Percentiles rank a stretch among this genome's conserved stretches.
Conservation (phyloP, 2,113 vertebrate species). For the Galemys pyrenaicus region DNA sequence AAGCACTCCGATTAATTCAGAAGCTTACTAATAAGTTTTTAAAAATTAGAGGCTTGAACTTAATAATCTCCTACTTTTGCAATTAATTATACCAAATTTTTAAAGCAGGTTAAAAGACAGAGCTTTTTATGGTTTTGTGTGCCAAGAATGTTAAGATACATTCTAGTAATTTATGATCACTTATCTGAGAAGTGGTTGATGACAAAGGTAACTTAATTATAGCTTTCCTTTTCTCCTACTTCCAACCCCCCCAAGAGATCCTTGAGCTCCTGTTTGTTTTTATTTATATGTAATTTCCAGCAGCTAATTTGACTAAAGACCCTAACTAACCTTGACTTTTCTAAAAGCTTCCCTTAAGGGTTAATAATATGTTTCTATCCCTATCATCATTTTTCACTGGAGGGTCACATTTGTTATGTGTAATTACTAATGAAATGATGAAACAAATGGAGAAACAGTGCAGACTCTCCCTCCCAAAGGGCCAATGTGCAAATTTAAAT, state of each 20-base stretch:
- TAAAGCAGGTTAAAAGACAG: conserved; percentile 6
- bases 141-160: conserved; percentile 55
- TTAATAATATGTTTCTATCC: conserved; percentile 81
- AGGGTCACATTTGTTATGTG: conserved; percentile 39
- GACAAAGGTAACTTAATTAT: conserved; percentile 79
- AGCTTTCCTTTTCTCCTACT: conserved; percentile 43
- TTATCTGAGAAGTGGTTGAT: conserved; percentile 78
- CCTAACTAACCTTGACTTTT: conserved; percentile 78
- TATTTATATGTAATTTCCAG: conserved; percentile 79
- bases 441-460: not conserved
- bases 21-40: conserved; percentile 28
- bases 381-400: conserved; percentile 74
- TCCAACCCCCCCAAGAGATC: conserved; percentile 50
- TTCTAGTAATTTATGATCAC: conserved; percentile 74
- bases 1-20: conserved; percentile 45
- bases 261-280: conserved; percentile 79
- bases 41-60: conserved; percentile 32
- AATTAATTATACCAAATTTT: conserved; percentile 54
- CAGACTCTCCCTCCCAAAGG: not conserved
- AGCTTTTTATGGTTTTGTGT: conserved; percentile 32
- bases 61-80: not conserved
- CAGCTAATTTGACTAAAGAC: conserved; percentile 78
- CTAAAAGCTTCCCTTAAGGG: conserved; percentile 82
- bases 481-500: not conserved
- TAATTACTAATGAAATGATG: conserved; percentile 49